Conservation (phyloP, 2,113 vertebrate species). For the Oryzias melastigma region DNA sequence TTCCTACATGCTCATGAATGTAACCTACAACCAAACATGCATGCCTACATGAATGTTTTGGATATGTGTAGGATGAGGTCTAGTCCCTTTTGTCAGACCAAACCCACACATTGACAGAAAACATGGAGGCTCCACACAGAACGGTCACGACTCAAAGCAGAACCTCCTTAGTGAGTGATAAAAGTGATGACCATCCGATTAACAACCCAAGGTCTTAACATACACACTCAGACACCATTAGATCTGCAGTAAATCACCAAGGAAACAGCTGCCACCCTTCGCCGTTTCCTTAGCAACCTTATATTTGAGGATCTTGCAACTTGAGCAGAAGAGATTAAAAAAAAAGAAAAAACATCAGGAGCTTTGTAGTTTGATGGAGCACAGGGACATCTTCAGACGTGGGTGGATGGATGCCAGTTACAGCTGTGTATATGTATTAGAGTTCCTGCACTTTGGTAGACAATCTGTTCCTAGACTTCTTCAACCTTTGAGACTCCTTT, state of each 20-base stretch:
- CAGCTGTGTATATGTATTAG: constrained; percentile 19
- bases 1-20: no score
- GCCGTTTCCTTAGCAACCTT: constrained; percentile 73
- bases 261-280: constrained; percentile 75
- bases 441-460: constrained; percentile 1
- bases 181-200: no score
- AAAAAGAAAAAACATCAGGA: constrained; percentile 37
- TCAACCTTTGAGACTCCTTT: constrained; percentile 15
- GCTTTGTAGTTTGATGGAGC: constrained; percentile 49
- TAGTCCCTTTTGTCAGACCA: no score
- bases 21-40: no score
- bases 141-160: no score
- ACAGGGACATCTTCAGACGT: constrained; percentile 34
- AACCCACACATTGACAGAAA: no score
- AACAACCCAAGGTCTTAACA: constrained; percentile 28
- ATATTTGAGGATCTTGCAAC: constrained; percentile 46
- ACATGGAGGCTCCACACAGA: no score
- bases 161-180: no score
- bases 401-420: constrained; percentile 54
- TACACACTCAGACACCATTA: constrained; percentile 41
- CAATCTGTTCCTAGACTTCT: constrained; percentile 9
- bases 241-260: constrained; percentile 70
- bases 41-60: no score
- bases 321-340: constrained; percentile 20
- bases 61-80: no score